Percentiles rank a stretch among this genome's conserved stretches.
These are phyloP conservation scores for Coptotermes formosanus DNA, from an alignment of 1,140 invertebrate species.

Conservation along the genomic window DNA sequence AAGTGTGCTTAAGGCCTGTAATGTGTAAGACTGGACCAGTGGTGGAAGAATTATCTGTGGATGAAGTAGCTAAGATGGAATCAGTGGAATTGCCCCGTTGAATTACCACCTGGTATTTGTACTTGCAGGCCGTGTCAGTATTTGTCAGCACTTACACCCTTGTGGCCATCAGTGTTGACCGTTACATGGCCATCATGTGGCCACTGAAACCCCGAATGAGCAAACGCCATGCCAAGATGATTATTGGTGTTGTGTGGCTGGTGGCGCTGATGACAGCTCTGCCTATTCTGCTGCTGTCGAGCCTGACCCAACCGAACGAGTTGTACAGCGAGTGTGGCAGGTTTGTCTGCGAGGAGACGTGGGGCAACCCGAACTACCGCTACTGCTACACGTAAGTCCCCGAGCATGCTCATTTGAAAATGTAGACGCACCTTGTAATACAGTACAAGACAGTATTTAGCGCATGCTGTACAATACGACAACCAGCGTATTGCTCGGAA, in stretches of 20 bases:
- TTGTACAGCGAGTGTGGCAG: conserved; percentile 61
- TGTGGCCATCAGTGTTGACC: conserved; percentile 81
- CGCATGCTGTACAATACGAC: too few species aligned
- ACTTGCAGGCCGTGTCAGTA: conserved; percentile 69
- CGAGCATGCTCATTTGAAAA: too few species aligned
- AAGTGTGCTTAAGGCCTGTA: too few species aligned
- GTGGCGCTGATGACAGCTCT: conserved; percentile 77
- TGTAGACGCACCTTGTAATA: too few species aligned
- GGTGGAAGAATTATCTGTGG: too few species aligned
- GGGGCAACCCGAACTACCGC: conserved; percentile 30
- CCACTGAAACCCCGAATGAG: conserved; percentile 77
- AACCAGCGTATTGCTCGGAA: too few species aligned
- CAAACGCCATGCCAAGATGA: conserved; percentile 66
- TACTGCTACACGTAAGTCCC: conserved; percentile 32
- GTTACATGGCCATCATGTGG: conserved; percentile 86
- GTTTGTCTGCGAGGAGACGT: conserved; percentile 52
- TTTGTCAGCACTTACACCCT: conserved; percentile 82
- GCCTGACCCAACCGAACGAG: conserved; percentile 55
- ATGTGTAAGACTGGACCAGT: too few species aligned
- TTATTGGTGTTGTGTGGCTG: conserved; percentile 74
- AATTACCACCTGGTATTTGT: neutral
- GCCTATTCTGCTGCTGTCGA: conserved; percentile 73
- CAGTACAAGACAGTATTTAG: too few species aligned
- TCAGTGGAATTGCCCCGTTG: too few species aligned
- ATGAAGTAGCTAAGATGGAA: too few species aligned